Evolutionary conservation across 1,140 invertebrate genomes (phyloP), one percentile per base, ranked within the genome.

Genomic region (Telenomus remus): DNA sequence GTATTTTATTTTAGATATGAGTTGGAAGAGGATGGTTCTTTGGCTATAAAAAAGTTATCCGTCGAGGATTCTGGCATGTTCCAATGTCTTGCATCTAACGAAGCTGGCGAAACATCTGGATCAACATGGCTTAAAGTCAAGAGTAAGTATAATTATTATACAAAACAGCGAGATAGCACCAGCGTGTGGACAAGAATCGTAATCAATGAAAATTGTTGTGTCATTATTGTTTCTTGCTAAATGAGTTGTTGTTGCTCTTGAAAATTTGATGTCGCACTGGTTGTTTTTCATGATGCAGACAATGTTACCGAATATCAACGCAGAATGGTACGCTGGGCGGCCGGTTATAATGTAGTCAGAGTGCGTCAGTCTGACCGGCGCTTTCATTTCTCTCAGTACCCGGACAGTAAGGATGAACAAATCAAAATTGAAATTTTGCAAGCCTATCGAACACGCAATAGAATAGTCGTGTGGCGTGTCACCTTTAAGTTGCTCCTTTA

Each of bases 71-170:
- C 95, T 64, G 97, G 97, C 39, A 96, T 98, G 90, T 98, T 96
- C 85, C 97, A 99, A 82, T 99, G 98, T 85, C 92, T 98, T 73
- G 96, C 96, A 0, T 90, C 88, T 34, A 98, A 97, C 82, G 91
- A 93, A 78, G 97, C 94, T 1, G 97, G 97, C 9, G 94, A 97
- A 85, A 93, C 93, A 14, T 96, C 95, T 7, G 92, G 93, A 54
- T 94, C 94, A 70, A 96, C 96, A 4, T 98, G 96, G 96, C 89
- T 99, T 7, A 94, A 94, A 90, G 96, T 97, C 34, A 98, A 97
- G 93, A 97, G 97, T 98, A 91, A 95, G 95, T 94, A 81, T 78
- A 63, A 68, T 51, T 27, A 6, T 78, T 70, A 37, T 56, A 60
- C 65, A 73, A 61, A 61, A 27, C 19, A 54, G 13, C 34, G 43